Base-by-base conservation (phyloP, 2,113 vertebrate genomes). In the Lipophrys pholis region DNA sequence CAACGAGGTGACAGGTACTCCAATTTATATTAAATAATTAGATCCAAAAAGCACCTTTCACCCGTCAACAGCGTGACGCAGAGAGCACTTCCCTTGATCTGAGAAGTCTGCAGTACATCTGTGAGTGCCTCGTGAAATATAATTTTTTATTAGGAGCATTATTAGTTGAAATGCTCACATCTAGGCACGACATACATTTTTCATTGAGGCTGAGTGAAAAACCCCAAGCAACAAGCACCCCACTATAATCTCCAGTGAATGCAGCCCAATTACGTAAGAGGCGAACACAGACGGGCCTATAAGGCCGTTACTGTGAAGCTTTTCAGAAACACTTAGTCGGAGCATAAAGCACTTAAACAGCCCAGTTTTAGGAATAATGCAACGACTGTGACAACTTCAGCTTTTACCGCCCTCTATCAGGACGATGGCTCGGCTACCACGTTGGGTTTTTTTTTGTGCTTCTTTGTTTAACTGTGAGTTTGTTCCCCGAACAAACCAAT, bases 171-270 rank as follows among this genome's bases (percentile, higher is more conserved):
- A 65, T 64, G 2, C 7, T 36, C 41, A 61, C 53, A 74, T 63
- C 35, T 16, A 54, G 57, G 35, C 6, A 17, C 43, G 12, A 42
- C 39, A 10, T 65, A 38, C n/a, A 57, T 73, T 76, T 71, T 50
- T 77, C 6, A 46, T 12, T 39, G 48, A 84, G 59, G 8, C 55
- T 11, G 40, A 61, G 7, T 36, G 8, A 78, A 74, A 87, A 87
- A 71, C 41, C 50, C 11, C 14, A 39, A 79, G 72, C 72, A 84
- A 80, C 65, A 78, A 48, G 55, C 66, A 41, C 42, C 69, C 76
- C 54, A 42, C 73, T 80, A 58, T 82, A 74, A 80, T 83, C 73
- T 74, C 61, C 36, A 51, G 11, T 76, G 80, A 83, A 81, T 78
- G 56, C 74, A 57, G 38, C 11, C 63, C 71, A 49, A 70, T 87